Base-by-base conservation (phyloP, 2,113 vertebrate genomes). In the Ceyx margarethae region DNA sequence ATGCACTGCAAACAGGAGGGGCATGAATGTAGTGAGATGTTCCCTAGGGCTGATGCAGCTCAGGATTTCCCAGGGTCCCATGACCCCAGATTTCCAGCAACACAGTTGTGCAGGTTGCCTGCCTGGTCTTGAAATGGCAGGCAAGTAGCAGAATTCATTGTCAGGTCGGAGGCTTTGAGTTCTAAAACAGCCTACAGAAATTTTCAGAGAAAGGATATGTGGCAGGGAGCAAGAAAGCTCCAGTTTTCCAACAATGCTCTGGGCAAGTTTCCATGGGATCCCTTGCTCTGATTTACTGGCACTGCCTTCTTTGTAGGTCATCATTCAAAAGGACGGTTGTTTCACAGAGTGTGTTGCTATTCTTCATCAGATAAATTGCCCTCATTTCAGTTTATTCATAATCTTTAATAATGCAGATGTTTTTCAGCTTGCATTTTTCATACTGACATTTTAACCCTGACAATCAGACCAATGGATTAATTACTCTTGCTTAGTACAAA, bases 321-420 rank as follows among this genome's bases (percentile, higher is more conserved):
- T 37, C 11, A 42, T 54, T 86, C 31, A 62, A 89, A 90, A 68
- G 7, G 29, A 85, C 87, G 20, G 18, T 13, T 56, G 9, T 60
- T 85, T 62, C 46, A 82, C 3, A 6, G 53, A 78, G 3, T 6
- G 3, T 31, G 11, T 35, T 77, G 25, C 60, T 85, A 54, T 92
- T 91, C 57, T 43, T 92, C 50, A 84, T 84, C 71, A 82, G 62
- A 93, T 74, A 80, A 93, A 89, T 94, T 77, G 16, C 74, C 43
- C 28, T 88, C 22, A 17, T 90, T 91, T 93, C 83, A 66, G 72
- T 93, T 95, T 93, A 91, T 95, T 91, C 73, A 79, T 94, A 87
- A 93, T 85, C 62, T 95, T 95, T 92, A 96, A 93, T 95, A 94
- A 93, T 17, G 54, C 50, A 93, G 61, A 78, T 85, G 45, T 82